Percentiles rank a stretch among this genome's conserved stretches.
Conservation (phyloP, 2,888 invertebrate species). For the Oligia fasciuncula region DNA sequence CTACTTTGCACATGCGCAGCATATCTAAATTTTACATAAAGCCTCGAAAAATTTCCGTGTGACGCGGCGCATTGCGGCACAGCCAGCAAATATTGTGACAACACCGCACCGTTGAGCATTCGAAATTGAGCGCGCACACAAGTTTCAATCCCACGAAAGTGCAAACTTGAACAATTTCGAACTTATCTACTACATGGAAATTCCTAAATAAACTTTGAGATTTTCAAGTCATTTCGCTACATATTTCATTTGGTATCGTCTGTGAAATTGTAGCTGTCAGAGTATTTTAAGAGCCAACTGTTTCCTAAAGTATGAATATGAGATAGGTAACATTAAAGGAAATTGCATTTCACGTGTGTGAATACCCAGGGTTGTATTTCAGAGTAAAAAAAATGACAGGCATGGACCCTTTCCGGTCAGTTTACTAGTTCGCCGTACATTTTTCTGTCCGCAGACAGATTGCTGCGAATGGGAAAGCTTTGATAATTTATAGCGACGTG, state of each 20-base stretch:
- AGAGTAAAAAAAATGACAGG: conserved; percentile 39
- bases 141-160: conserved; percentile 51
- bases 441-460: conserved; percentile 59
- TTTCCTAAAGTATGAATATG: conserved; percentile 17
- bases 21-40: conserved; percentile 70
- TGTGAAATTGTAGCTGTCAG: conserved; percentile 42
- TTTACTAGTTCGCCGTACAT: conserved; percentile 44
- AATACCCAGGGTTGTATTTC: conserved; percentile 37
- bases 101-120: conserved; percentile 63
- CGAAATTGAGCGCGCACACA: conserved; percentile 64
- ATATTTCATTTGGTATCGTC: conserved; percentile 56
- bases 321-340: conserved; percentile 33
- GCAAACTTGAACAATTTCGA: conserved; percentile 66
- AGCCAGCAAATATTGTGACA: conserved; percentile 74
- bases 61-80: conserved; percentile 75
- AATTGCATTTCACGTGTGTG: conserved; percentile 29
- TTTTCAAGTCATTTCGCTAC: conserved; percentile 59
- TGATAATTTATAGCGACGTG: conserved; percentile 62
- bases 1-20: conserved; percentile 67
- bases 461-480: conserved; percentile 52
- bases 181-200: conserved; percentile 61
- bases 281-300: conserved; percentile 34
- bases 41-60: conserved; percentile 74
- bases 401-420: conserved; percentile 43
- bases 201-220: conserved; percentile 65